phyloP scores from a whole-genome alignment of 1,140 invertebrate genomes.

The Phymastichus coffea region DNA sequence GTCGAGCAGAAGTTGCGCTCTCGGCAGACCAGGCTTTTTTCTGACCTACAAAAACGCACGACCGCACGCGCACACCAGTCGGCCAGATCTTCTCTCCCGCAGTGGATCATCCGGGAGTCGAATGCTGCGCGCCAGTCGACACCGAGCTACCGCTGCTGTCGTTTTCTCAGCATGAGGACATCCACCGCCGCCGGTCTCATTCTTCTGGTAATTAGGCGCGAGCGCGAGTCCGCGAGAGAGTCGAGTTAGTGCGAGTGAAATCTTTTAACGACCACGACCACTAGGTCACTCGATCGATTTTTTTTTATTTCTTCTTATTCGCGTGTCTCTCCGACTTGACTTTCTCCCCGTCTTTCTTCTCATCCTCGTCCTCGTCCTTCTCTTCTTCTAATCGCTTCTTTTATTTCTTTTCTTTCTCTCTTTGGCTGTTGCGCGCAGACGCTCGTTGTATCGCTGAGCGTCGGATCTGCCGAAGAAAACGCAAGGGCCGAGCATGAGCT shows the following conservation, averaged over 20 bases:
- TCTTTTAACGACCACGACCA: too few species aligned
- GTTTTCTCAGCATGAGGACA: background rate
- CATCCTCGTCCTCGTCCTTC: too few species aligned
- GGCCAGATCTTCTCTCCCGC: background rate
- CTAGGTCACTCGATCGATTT: background rate
- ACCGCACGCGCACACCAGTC: too few species aligned
- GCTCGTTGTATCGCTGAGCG: background rate
- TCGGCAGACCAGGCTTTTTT: too few species aligned
- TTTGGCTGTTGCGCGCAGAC: background rate
- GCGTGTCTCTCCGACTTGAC: background rate
- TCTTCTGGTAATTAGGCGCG: conserved; percentile 8
- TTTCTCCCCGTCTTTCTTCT: background rate
- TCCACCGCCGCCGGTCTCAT: conserved; percentile 1
- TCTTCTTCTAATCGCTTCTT: background rate
- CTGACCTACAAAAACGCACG: conserved; percentile 27
- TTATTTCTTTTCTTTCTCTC: background rate
- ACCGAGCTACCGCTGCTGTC: background rate
- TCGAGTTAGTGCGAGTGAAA: too few species aligned
- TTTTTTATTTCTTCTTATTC: background rate
- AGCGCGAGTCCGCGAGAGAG: background rate
- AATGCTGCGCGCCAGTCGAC: background rate
- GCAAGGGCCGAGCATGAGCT: conserved; percentile 31
- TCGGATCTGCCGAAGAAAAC: background rate
- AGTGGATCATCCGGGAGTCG: background rate
- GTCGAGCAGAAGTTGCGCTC: too few species aligned